Evolutionary conservation across 2,797 vertebrate species (phyloP), one percentile per base, ranked within the genome.

Genomic region (Margarornis squamiger): DNA sequence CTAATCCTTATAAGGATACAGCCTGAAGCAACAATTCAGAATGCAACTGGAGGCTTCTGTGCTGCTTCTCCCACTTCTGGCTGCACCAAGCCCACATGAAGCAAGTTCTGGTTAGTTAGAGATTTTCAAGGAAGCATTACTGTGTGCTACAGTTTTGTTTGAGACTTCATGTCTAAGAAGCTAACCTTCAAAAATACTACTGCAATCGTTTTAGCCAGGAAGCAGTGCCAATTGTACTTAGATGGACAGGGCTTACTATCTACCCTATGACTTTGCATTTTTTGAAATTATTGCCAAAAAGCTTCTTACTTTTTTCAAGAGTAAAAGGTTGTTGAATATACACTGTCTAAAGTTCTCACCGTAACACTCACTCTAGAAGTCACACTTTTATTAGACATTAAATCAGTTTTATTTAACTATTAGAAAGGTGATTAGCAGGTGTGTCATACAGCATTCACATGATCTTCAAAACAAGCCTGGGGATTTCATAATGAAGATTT

Each of bases 31-130:
- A 61, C 79, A 63, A 18, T 39, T 61, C 32, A 36, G 18, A 34
- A n/a, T 4, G 46, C 14, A 49, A 4, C 0, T 0, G 0, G 41
- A 30, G 38, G 76, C 32, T 85, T 38, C 46, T n/a, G 30, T 4
- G 20, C n/a, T 88, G 38, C 18, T 57, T 41, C 22, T 48, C 48
- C 88, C 34, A n/a, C 10, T 24, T 26, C 13, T n/a, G 39, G n/a
- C 30, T 38, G 21, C 16, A 58, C 43, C 27, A 68, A 58, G n/a
- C n/a, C 16, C 41, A 58, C 11, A 16, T 0, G 21, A 49, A 84
- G 10, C 34, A 82, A 39, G 21, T 13, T 39, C 8, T 46, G 27
- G 6, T 22, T 32, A n/a, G 20, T 45, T 4, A 59, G 29, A 74
- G 8, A 8, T 23, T 80, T 55, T 77, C 29, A 81, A 51, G 36